Base-by-base conservation (phyloP, 30 jellyfish, hydroid and myxozoan genomes). In the Hydra vulgaris region DNA sequence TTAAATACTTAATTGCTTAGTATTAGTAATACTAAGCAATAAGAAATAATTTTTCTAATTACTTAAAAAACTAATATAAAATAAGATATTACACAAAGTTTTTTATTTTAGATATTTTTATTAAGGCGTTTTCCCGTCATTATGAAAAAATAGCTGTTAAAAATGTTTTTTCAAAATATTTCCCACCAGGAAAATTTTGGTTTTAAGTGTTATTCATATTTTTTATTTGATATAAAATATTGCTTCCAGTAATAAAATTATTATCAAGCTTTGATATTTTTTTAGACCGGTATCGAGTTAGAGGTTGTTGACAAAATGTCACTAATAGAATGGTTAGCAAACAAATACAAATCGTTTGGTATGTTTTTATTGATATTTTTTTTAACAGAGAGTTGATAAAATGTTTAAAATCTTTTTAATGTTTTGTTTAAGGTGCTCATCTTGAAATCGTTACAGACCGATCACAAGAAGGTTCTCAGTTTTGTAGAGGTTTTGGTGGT, bases 401-500 rank as follows among this genome's bases (percentile, higher is more conserved):
- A 56, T 56, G n/a, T 68, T 68, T 68, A 3, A n/a, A 3, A n/a
- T 68, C 27, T 68, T 15, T 68, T 7, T 68, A 1, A 68, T 68
- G 5, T 23, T 68, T n/a, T 68, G 26, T 73, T 54, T n/a, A 15
- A 92, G 98, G 98, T 80, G 98, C 99, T 25, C 95, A 88, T 78
- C 79, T 94, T 8, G 96, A 88, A 85, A 94, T 94, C 25, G 99
- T 94, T 26, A 94, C 99, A 19, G 99, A 94, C 82, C 85, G 77
- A 56, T 94, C 99, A 0, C 99, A 94, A 74, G 99, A 94, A 84
- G 99, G 99, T 7, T 90, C 99, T 26, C 99, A 94, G 67, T 94
- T 94, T 76, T 94, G 99, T 86, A 81, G 91, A 61, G 99, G 99
- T 0, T 94, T 94, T 72, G 96, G 96, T 74, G 99, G 99, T 54